A percentile compares a stretch with the other conserved stretches of the same genome.
phyloP scores from a whole-genome alignment of 2,797 vertebrate species.

The Hemitrygon akajei region DNA sequence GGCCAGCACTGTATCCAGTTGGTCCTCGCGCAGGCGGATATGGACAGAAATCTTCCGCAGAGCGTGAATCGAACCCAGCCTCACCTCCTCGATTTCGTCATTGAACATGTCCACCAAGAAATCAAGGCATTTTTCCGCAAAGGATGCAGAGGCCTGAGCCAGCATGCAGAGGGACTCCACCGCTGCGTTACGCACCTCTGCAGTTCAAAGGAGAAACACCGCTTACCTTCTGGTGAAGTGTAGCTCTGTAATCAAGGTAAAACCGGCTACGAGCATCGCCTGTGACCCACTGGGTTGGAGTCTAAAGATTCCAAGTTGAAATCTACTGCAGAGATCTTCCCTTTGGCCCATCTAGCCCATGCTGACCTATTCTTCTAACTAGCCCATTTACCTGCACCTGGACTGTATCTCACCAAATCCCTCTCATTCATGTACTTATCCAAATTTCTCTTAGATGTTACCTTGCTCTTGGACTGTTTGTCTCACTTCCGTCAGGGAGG shows the following conservation, averaged over 20 bases:
- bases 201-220: not conserved
- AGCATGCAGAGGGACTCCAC: slow-evolving; percentile 88
- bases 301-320: not conserved
- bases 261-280: not conserved
- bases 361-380: too few species aligned
- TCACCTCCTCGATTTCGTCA: slow-evolving; percentile 94
- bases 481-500: too few species aligned
- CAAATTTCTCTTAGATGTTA: not conserved
- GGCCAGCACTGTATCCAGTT: slow-evolving; percentile 89
- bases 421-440: not conserved
- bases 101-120: slow-evolving; percentile 99
- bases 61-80: slow-evolving; percentile 91
- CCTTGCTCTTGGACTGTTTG: too few species aligned
- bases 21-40: slow-evolving; percentile 89
- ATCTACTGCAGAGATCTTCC: not conserved
- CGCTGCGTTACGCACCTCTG: slow-evolving; percentile 89
- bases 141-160: slow-evolving; percentile 80
- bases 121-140: slow-evolving; percentile 93
- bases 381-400: too few species aligned
- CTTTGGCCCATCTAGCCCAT: too few species aligned
- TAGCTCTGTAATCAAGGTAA: not conserved
- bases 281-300: not conserved
- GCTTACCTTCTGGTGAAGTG: not conserved
- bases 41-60: slow-evolving; percentile 89
- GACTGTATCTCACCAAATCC: too few species aligned